phyloP scores from a whole-genome alignment of 2,888 invertebrate genomes.

The Lasioglossum oenotherae region DNA sequence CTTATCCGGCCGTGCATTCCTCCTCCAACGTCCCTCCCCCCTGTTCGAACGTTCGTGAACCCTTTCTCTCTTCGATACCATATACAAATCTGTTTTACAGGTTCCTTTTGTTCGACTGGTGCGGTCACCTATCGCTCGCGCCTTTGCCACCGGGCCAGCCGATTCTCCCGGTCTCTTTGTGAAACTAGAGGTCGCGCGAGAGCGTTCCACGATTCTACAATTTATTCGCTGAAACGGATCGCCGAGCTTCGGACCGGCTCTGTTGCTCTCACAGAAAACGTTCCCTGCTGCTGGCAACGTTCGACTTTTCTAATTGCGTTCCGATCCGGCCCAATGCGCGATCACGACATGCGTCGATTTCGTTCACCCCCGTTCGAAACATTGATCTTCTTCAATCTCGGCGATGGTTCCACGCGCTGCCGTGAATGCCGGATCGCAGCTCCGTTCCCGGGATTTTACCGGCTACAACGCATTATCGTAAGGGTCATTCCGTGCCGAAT shows the following conservation, averaged over 20 bases:
- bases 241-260: neutral
- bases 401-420: neutral
- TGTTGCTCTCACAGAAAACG: neutral
- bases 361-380: neutral
- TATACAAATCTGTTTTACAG: slow-evolving; percentile 76
- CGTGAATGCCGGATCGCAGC: neutral
- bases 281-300: neutral
- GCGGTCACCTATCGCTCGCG: slow-evolving; percentile 43
- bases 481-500: too few relatives aligned
- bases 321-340: neutral
- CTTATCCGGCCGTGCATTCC: slow-evolving; percentile 35
- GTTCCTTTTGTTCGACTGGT: slow-evolving; percentile 56
- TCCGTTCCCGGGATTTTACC: slow-evolving; percentile 30
- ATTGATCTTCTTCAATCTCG: slow-evolving; percentile 9
- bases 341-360: neutral
- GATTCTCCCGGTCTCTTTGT: slow-evolving; percentile 6
- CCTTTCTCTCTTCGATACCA: neutral
- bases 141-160: neutral
- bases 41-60: neutral
- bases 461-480: slow-evolving; percentile 23
- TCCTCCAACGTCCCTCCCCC: neutral
- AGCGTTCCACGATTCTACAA: neutral
- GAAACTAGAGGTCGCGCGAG: slow-evolving; percentile 19
- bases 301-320: slow-evolving; percentile 14
- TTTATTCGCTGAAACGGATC: slow-evolving; percentile 17